Evolutionary conservation across 2,797 vertebrate species (phyloP), one percentile per base, ranked within the genome.

Genomic region (Ctenopoma kingsleyae): DNA sequence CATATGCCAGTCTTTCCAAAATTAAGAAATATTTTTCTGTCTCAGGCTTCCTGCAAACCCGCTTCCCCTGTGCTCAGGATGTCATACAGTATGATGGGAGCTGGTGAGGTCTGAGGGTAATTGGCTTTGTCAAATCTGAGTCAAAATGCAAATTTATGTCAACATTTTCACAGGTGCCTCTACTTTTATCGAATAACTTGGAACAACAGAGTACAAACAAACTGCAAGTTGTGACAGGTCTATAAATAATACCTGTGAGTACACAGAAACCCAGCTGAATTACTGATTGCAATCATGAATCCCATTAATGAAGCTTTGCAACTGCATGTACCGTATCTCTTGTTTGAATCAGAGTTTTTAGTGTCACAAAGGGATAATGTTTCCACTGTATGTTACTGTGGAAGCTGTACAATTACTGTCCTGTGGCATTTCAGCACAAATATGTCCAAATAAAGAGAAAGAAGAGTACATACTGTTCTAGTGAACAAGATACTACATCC

Each of bases 71-170:
- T 12, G 60, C 76, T 76, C 65, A 12, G 67, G 54, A 53, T 83
- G 83, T 80, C 81, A 72, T 1, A 25, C 51, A 15, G 69, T 47
- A 19, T 73, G 76, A 82, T 43, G 71, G 56, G 41, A 83, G 78
- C 67, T 48, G 68, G 48, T 20, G 60, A 83, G 68, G 83, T 78
- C 80, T 84, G 72, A 79, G 78, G 82, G 76, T 89, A 88, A 88
- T 85, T 80, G 82, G 76, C 74, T 84, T 78, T 55, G 78, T 84
- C 70, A 81, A 85, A 85, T 78, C 82, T 22, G 70, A 80, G 82
- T 88, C 71, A 68, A 81, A 83, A 91, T 88, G 88, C 71, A 78
- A 91, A 90, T 92, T 74, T 47, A 52, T 76, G 75, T 87, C 81
- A 86, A 77, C 73, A 74, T 81, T 82, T 89, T 86, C 64, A 71